Conservation (phyloP, 2,113 vertebrate species). For the Scartelaos histophorus region DNA sequence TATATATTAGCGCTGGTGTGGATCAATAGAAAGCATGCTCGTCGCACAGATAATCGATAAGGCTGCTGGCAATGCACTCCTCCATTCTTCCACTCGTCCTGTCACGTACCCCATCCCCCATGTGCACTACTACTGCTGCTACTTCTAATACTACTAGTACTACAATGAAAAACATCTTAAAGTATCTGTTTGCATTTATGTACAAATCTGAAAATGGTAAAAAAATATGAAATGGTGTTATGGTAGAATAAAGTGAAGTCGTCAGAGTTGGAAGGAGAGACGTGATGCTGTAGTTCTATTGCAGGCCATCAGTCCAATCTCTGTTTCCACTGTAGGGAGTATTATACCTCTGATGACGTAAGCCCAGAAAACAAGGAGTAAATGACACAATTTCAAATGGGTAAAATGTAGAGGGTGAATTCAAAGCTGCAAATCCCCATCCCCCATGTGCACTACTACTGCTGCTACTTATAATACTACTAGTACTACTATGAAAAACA, state of each 20-base stretch:
- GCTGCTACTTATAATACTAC: background rate
- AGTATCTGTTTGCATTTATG: background rate
- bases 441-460: background rate
- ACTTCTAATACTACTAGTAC: background rate
- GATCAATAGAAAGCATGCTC: slow-evolving; percentile 30
- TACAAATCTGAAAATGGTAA: background rate
- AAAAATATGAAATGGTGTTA: too few relatives aligned
- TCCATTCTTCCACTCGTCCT: slow-evolving; percentile 23
- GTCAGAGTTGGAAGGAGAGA: too few relatives aligned
- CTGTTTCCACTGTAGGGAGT: too few relatives aligned
- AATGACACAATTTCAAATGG: too few relatives aligned
- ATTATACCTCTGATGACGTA: too few relatives aligned
- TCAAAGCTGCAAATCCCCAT: too few relatives aligned
- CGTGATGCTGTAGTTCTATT: too few relatives aligned
- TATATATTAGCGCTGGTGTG: slow-evolving; percentile 13
- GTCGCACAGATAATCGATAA: slow-evolving; percentile 50
- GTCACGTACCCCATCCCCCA: slow-evolving; percentile 25
- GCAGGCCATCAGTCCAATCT: too few relatives aligned
- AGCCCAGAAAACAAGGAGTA: too few relatives aligned
- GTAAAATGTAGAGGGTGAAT: too few relatives aligned
- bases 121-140: background rate
- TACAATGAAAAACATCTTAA: too few relatives aligned
- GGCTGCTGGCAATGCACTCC: slow-evolving; percentile 14
- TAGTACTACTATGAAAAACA: background rate
- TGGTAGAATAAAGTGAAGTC: too few relatives aligned